These are phyloP conservation scores for Drosophila willistoni DNA, from an alignment of 1,140 invertebrate genomes.

Conservation along the genomic window DNA sequence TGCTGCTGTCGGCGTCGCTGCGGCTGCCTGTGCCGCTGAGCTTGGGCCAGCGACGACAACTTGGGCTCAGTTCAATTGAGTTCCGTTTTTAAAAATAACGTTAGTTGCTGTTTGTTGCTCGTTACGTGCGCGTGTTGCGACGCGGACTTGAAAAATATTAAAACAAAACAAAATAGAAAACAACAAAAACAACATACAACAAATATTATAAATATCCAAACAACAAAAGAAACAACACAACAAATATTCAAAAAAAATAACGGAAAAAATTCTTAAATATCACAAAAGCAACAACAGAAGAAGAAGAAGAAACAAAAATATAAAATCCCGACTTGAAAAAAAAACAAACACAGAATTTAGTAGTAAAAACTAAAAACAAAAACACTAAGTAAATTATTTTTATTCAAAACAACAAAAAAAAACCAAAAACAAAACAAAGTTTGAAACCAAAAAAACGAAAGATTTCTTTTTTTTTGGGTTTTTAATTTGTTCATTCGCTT, in stretches of 20 bases:
- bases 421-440: constrained; percentile 17
- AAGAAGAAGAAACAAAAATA: constrained; percentile 5
- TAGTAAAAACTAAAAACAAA: constrained; percentile 16
- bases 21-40: constrained; percentile 28
- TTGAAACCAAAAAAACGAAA: background rate
- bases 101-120: constrained; percentile 83
- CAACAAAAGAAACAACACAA: constrained; percentile 28
- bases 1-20: constrained; percentile 25
- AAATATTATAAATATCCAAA: constrained; percentile 20
- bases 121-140: constrained; percentile 81
- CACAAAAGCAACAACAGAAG: constrained; percentile 18
- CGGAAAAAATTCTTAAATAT: constrained; percentile 14
- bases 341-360: constrained; percentile 1
- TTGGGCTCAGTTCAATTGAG: constrained; percentile 79
- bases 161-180: constrained; percentile 17
- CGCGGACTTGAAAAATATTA: constrained; percentile 59
- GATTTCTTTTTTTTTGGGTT: constrained; percentile 1
- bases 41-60: constrained; percentile 40
- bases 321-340: background rate
- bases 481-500: background rate
- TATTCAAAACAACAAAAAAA: background rate
- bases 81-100: constrained; percentile 81
- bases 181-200: constrained; percentile 16
- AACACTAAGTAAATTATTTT: constrained; percentile 1
- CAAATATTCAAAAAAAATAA: constrained; percentile 23